Base-by-base conservation (phyloP, 2,888 invertebrate genomes). In the Endomychus coccineus region DNA sequence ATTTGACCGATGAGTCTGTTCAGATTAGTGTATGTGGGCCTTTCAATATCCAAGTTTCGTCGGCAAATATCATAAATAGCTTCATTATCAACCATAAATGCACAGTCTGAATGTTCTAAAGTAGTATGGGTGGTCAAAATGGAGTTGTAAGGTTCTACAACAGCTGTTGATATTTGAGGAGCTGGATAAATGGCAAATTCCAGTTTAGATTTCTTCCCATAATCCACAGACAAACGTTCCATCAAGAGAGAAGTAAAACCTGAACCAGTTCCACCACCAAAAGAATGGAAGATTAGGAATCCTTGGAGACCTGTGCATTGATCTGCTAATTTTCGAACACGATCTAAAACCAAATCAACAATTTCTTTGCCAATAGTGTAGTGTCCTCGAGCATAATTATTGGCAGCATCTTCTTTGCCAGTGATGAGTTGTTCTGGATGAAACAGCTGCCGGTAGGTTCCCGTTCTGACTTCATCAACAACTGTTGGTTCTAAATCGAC, bases 101-200 rank as follows among this genome's bases (percentile, higher is more conserved):
- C 91, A 68, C 94, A 94, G 73, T 92, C 92, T 0, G 90, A 90
- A 68, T 92, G 94, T 67, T 94, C 92, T 55, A 86, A 69, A 40
- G 94, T 94, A 36, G 94, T 95, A 72, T 95, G 95, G 42, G 95
- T 95, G 59, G 92, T 94, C 58, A 95, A 73, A 61, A 95, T 91
- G 1, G 94, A 91, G 73, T 95, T 95, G 81, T 95, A 95, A 16
- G 95, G 95, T 67, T 95, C 95, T n/a, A 95, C 95, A 25, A 87
- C 87, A 39, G 87, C 87, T 21, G 87, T 87, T 48, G 87, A 87
- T 25, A 87, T 83, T 66, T 85, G 83, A 5, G 95, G 95, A 23
- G 95, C 94, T 38, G 95, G 95, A 69, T 95, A 95, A 68, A 95
- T 90, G 54, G 94, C 88, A 70, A 95, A 95, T 71, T 91, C 91